These are phyloP conservation scores for Sericinus montela DNA, from an alignment of 2,888 invertebrate species.

Conservation along the genomic window DNA sequence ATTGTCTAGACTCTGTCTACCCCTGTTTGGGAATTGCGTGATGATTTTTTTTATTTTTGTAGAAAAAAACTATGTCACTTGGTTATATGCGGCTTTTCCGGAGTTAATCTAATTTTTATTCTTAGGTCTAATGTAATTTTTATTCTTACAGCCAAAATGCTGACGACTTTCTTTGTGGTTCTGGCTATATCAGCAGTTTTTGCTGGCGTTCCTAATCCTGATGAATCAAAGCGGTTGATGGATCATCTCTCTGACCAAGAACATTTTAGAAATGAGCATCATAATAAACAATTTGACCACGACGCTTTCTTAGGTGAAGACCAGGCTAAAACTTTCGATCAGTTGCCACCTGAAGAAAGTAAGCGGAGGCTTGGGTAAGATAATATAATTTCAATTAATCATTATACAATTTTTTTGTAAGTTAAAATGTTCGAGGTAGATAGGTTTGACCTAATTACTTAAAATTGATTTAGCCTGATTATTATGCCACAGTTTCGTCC, in stretches of 20 bases:
- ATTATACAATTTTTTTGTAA: not conserved
- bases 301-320: slow-evolving; percentile 98
- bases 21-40: too few relatives aligned
- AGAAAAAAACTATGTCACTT: too few relatives aligned
- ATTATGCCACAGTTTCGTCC: too few relatives aligned
- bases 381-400: too few relatives aligned
- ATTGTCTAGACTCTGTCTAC: too few relatives aligned
- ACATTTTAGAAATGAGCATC: slow-evolving; percentile 89
- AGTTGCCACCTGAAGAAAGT: slow-evolving; percentile 96
- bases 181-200: slow-evolving; percentile 61
- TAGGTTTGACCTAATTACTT: too few relatives aligned
- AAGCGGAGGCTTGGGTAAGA: slow-evolving; percentile 88
- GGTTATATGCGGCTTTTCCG: too few relatives aligned
- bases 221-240: slow-evolving; percentile 82
- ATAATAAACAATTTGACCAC: slow-evolving; percentile 96
- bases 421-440: too few relatives aligned
- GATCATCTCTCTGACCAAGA: slow-evolving; percentile 87
- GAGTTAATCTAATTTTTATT: too few relatives aligned
- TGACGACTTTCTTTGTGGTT: slow-evolving; percentile 54
- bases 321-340: slow-evolving; percentile 94
- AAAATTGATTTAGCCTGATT: too few relatives aligned
- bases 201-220: slow-evolving; percentile 84
- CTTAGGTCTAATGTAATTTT: not conserved
- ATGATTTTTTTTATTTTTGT: too few relatives aligned
- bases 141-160: slow-evolving; percentile 44